These are phyloP conservation scores for Drosophila mayaguana DNA, from an alignment of 2,888 invertebrate genomes.

Conservation along the genomic window DNA sequence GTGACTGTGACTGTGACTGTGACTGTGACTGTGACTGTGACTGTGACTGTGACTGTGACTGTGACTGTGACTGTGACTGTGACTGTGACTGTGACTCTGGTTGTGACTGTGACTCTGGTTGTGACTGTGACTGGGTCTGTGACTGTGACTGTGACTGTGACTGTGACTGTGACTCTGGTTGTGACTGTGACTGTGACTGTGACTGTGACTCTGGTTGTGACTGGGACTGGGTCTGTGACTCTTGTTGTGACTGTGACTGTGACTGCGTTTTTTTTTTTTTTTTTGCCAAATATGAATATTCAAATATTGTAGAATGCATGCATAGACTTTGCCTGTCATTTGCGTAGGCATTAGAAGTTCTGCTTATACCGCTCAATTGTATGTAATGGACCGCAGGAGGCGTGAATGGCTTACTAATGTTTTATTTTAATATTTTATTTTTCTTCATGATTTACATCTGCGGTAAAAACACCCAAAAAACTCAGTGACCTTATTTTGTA, in stretches of 20 bases:
- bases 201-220: background rate
- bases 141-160: background rate
- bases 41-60: background rate
- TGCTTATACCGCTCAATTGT: background rate
- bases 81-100: background rate
- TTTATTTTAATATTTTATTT: too few relatives aligned
- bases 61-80: background rate
- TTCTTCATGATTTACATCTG: too few relatives aligned
- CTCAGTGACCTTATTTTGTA: too few relatives aligned
- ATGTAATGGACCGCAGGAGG: background rate
- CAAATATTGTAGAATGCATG: background rate
- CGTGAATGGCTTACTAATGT: too few relatives aligned
- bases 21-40: background rate
- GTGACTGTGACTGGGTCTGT: too few relatives aligned
- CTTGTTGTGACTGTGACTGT: background rate
- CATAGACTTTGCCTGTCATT: background rate
- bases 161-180: background rate
- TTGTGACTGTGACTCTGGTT: too few relatives aligned
- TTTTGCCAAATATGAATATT: background rate
- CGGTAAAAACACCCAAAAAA: too few relatives aligned
- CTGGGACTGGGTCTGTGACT: too few relatives aligned
- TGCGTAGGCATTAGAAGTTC: background rate
- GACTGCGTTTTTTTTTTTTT: too few relatives aligned
- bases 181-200: background rate
- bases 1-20: background rate